A percentile compares a stretch with the other conserved stretches of the same genome.
Evolutionary conservation across 1,140 invertebrate genomes (phyloP).

Genomic region (Drosophila biarmipes): DNA sequence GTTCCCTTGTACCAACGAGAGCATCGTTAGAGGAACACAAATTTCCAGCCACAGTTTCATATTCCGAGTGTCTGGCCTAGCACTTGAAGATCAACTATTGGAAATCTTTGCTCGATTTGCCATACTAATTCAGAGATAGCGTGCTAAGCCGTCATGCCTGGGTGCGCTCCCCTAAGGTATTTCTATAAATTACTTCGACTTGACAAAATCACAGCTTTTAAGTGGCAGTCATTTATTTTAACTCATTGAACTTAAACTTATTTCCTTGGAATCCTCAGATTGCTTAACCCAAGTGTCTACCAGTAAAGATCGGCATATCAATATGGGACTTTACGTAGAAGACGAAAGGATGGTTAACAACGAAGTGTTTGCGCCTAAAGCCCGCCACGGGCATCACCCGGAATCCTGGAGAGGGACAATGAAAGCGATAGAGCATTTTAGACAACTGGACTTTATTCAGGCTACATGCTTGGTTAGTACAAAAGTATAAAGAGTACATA

Average conservation of each 20-base stretch:
- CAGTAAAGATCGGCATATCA: conserved; percentile 51
- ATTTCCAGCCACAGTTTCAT: conserved; percentile 4
- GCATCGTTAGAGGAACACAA: not conserved
- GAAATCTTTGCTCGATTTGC: conserved; percentile 24
- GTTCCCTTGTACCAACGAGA: not conserved
- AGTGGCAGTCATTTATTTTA: conserved; percentile 35
- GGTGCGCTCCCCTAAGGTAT: conserved; percentile 48
- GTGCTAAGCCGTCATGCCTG: conserved; percentile 43
- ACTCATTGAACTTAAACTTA: conserved; percentile 18
- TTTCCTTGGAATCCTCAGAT: not conserved
- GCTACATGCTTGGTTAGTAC: conserved; percentile 50
- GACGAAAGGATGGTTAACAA: conserved; percentile 59
- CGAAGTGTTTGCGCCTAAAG: conserved; percentile 49
- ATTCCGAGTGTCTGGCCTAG: conserved; percentile 17
- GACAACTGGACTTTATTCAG: conserved; percentile 18
- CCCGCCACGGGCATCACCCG: conserved; percentile 60
- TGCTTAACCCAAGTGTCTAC: conserved; percentile 42
- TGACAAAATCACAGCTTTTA: conserved; percentile 27
- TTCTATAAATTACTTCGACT: conserved; percentile 51
- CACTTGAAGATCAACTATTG: conserved; percentile 41
- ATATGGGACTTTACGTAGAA: conserved; percentile 46
- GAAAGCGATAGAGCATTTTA: not conserved
- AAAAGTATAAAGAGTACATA: conserved; percentile 25
- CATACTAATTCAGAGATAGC: conserved; percentile 34
- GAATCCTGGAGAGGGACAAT: conserved; percentile 45